phyloP scores from a whole-genome alignment of 2,797 vertebrate genomes.

The Lates japonicus region DNA sequence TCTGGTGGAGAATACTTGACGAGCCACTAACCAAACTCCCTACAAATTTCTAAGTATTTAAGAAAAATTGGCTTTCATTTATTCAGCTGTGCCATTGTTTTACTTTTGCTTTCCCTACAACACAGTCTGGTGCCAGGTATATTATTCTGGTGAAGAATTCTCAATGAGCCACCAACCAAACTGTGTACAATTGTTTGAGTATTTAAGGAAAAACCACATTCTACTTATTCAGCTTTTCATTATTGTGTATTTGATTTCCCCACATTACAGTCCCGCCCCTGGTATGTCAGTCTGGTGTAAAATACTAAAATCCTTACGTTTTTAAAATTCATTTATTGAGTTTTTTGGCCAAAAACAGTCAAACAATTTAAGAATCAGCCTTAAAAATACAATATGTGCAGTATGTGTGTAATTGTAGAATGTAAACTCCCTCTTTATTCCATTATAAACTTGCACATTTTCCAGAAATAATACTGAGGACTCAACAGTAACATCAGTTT shows the following conservation, averaged over 20 bases:
- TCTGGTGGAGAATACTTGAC: no score
- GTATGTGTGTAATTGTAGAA: background rate
- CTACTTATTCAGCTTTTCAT: background rate
- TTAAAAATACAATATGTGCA: background rate
- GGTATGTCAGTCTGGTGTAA: background rate
- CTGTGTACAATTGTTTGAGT: no score
- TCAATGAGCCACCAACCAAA: no score
- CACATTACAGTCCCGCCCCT: background rate
- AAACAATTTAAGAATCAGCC: background rate
- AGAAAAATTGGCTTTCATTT: background rate
- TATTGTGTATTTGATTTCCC: background rate
- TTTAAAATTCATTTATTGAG: background rate
- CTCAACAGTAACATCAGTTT: background rate
- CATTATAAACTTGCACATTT: background rate
- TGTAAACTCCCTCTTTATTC: slow-evolving; percentile 1
- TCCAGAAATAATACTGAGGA: background rate
- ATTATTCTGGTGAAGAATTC: background rate
- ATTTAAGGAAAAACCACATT: background rate
- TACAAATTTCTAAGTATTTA: no score
- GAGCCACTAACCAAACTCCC: no score
- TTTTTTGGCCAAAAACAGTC: background rate
- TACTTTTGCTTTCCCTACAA: background rate
- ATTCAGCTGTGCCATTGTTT: background rate
- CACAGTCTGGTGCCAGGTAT: background rate
- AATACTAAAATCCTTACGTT: background rate